Percentiles rank a stretch among this genome's conserved stretches.
These are phyloP conservation scores for Cinara cedri DNA, from an alignment of 2,888 invertebrate species.

Conservation along the genomic window DNA sequence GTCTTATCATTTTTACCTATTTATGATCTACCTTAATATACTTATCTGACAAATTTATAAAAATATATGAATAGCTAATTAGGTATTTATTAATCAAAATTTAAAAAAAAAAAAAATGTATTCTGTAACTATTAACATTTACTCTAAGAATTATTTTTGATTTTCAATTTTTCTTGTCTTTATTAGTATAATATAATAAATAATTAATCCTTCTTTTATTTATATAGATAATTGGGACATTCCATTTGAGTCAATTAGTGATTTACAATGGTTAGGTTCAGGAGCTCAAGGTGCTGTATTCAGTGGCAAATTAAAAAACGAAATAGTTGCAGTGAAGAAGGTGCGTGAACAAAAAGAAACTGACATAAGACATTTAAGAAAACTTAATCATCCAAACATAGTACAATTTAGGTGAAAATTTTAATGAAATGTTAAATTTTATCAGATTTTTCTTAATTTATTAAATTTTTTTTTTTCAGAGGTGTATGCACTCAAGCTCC, in stretches of 20 bases:
- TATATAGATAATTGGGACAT: slow-evolving; percentile 88
- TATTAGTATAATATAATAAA: background rate
- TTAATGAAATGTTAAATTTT: background rate
- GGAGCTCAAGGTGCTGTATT: slow-evolving; percentile 97
- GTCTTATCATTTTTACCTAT: no score
- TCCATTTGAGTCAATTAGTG: slow-evolving; percentile 86
- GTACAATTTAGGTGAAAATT: slow-evolving; percentile 76
- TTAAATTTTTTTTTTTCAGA: slow-evolving; percentile 64
- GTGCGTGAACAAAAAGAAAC: slow-evolving; percentile 90
- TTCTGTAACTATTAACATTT: no score
- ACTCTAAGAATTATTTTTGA: no score
- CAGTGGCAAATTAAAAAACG: slow-evolving; percentile 80
- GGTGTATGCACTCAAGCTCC: slow-evolving; percentile 94
- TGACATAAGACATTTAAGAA: slow-evolving; percentile 87
- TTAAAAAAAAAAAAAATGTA: no score
- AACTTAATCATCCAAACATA: slow-evolving; percentile 94
- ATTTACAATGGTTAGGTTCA: slow-evolving; percentile 88
- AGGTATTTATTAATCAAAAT: no score
- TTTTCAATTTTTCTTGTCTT: no score
- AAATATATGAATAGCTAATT: no score
- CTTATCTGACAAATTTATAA: no score
- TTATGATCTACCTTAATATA: no score
- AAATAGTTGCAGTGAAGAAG: slow-evolving; percentile 95
- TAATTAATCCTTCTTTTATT: background rate
- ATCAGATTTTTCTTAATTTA: slow-evolving; percentile 10